Evolutionary conservation across 2,888 invertebrate species (phyloP), one percentile per base, ranked within the genome.

Genomic region (Dicranocentrus wangi): DNA sequence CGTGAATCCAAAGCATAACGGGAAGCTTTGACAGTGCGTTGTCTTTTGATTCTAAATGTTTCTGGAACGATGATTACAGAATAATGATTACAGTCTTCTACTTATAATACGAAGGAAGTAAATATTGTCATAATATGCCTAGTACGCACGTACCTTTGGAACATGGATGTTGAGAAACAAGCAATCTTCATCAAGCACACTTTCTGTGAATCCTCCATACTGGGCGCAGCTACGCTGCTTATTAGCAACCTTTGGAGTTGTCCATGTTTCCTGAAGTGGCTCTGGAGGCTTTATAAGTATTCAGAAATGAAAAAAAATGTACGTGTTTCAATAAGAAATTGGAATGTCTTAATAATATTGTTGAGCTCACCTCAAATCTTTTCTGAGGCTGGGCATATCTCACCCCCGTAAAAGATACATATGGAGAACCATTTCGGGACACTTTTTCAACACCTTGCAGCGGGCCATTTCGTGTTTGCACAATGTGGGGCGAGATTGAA

Each of bases 1-100:
- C 84, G 70, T 84, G 84, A 25, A 84, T 71, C 17, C 70, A 84
- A 13, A 51, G 69, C 13, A 82, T 53, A 1, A 82, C 82, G 0
- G 82, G 82, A 0, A 82, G 51, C 25, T 51, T 51, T 8, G 51
- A 51, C 1, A 1, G 8, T 8, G 2, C 2, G n/a, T n/a, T n/a
- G n/a, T 43, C 43, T 43, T 8, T 8, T 3, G 2, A 2, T 43
- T 43, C n/a, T 1, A 63, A 32, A 55, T 17, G 27, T 28, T 17
- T 60, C 60, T 60, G 17, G 13, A n/a, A n/a, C n/a, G n/a, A n/a
- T n/a, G n/a, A n/a, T n/a, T n/a, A n/a, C n/a, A n/a, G n/a, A n/a
- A n/a, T n/a, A n/a, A n/a, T n/a, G n/a, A n/a, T n/a, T n/a, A n/a
- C n/a, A n/a, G n/a, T n/a, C n/a, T n/a, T n/a, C n/a, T n/a, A n/a